Evolutionary conservation across 2,797 vertebrate genomes (phyloP).

Genomic region (Thripadectes ignobilis): DNA sequence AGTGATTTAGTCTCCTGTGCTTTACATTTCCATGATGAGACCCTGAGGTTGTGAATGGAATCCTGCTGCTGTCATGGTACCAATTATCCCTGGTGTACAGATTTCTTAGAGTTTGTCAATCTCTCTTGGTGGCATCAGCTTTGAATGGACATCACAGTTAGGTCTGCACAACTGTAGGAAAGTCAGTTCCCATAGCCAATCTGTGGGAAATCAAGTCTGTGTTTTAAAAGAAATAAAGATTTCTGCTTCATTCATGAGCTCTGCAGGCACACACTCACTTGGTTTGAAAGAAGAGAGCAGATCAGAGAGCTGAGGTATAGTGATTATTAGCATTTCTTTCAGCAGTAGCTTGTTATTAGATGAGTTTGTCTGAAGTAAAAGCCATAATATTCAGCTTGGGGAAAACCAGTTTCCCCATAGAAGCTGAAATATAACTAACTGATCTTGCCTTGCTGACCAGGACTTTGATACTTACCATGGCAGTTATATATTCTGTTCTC

Average conservation of each 20-base stretch:
- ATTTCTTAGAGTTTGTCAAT: not conserved
- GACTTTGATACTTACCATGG: not conserved
- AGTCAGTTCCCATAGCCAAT: not conserved
- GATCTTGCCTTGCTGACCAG: not conserved
- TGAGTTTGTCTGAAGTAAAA: not conserved
- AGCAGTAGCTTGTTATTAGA: not conserved
- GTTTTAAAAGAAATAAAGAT: not conserved
- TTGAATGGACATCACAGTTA: not conserved
- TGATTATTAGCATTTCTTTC: not conserved
- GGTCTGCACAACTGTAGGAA: not conserved
- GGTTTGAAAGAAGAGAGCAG: not conserved
- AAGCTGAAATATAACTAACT: not conserved
- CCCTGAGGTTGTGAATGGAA: not conserved
- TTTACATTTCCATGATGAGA: not conserved
- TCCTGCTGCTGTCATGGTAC: not conserved
- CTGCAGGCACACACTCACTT: not conserved
- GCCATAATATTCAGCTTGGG: not conserved
- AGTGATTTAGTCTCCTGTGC: not conserved
- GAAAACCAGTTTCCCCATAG: not conserved
- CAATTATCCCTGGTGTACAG: not conserved
- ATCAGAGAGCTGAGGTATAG: not conserved
- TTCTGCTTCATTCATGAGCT: not conserved
- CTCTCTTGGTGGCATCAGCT: not conserved
- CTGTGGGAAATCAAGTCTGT: not conserved
- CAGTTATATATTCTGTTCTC: not conserved